These are phyloP conservation scores for Lysiphlebus fabarum DNA, from an alignment of 1,140 invertebrate species.

Conservation along the genomic window DNA sequence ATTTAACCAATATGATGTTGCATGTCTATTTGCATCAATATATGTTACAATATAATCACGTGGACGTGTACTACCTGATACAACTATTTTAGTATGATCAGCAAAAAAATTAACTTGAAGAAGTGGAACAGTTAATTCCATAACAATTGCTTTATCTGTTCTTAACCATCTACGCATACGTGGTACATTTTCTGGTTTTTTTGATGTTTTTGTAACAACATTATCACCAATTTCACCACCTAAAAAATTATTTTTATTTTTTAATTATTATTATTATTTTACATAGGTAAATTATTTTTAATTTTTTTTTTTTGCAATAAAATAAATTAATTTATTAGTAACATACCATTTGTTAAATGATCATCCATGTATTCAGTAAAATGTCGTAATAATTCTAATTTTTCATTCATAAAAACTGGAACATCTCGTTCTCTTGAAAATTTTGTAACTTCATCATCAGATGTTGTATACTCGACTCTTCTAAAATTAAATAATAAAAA, in stretches of 20 bases:
- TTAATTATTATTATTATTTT: no score
- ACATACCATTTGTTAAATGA: constrained; percentile 81
- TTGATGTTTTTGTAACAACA: constrained; percentile 52
- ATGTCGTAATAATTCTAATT: constrained; percentile 92
- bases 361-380: constrained; percentile 97
- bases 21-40: constrained; percentile 63
- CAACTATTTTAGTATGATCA: constrained; percentile 74
- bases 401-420: constrained; percentile 81
- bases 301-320: no score
- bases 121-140: constrained; percentile 59
- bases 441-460: constrained; percentile 73
- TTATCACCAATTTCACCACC: constrained; percentile 57
- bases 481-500: constrained; percentile 41
- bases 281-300: no score
- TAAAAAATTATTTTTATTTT: constrained; percentile 30
- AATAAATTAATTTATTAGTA: no score
- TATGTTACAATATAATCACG: constrained; percentile 62
- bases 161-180: constrained; percentile 69
- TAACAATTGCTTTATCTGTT: constrained; percentile 71
- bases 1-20: constrained; percentile 61
- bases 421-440: constrained; percentile 84
- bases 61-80: constrained; percentile 59
- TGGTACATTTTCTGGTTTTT: constrained; percentile 58
- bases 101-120: constrained; percentile 74
- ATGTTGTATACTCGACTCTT: constrained; percentile 93